phyloP scores from a whole-genome alignment of 1,140 invertebrate species.

The Formica exsecta region DNA sequence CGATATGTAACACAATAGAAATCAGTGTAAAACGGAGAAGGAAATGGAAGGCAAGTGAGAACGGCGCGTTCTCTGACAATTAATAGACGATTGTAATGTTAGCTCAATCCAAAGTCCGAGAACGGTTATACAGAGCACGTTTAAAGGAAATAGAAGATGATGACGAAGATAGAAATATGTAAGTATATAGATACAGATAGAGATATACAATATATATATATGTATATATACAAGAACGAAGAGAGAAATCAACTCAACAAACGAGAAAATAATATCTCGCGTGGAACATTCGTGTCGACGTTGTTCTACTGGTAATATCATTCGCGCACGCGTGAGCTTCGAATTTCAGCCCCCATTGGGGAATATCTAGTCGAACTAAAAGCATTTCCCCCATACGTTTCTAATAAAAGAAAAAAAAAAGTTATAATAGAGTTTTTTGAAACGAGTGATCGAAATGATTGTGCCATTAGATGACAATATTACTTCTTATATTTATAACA shows the following conservation, averaged over 20 bases:
- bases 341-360: not conserved
- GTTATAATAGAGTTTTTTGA: not conserved
- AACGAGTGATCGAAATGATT: not conserved
- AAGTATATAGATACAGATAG: slow-evolving; percentile 20
- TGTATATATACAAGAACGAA: slow-evolving; percentile 53
- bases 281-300: slow-evolving; percentile 66
- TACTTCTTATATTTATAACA: not conserved
- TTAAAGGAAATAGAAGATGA: slow-evolving; percentile 30
- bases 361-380: slow-evolving; percentile 15
- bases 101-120: slow-evolving; percentile 31
- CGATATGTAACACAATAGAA: not conserved
- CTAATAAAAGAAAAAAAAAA: not conserved
- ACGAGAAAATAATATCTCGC: slow-evolving; percentile 66
- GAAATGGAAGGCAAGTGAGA: slow-evolving; percentile 9
- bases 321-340: not conserved
- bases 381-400: not conserved
- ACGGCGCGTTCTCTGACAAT: slow-evolving; percentile 47
- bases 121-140: slow-evolving; percentile 52
- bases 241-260: slow-evolving; percentile 63
- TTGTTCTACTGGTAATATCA: slow-evolving; percentile 37
- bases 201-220: not conserved
- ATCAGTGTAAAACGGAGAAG: slow-evolving; percentile 34
- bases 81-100: slow-evolving; percentile 74
- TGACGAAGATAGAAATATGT: slow-evolving; percentile 55
- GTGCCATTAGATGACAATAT: not conserved